A percentile compares a stretch with the other conserved stretches of the same genome.
Evolutionary conservation across 2,888 invertebrate species (phyloP).

Genomic region (Clusia tigrina): DNA sequence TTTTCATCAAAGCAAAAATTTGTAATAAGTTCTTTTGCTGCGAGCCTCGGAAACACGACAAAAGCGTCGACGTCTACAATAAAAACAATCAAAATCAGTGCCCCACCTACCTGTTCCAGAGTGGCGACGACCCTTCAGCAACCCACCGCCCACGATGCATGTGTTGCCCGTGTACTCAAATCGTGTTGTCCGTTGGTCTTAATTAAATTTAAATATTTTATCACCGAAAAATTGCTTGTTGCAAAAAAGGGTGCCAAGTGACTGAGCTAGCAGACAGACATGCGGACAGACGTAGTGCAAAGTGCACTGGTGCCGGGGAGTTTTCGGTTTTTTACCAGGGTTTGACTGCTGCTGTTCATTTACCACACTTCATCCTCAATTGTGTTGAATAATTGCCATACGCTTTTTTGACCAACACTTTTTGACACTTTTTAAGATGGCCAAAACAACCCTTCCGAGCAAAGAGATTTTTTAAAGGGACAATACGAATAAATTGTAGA

Average conservation of each 20-base stretch:
- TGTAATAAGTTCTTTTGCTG: conserved; percentile 50
- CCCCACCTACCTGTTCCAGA: too few relatives aligned
- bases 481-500: too few relatives aligned
- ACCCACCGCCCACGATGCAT: not conserved
- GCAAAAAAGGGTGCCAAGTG: conserved; percentile 47
- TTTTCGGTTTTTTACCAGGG: conserved; percentile 20
- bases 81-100: conserved; percentile 12
- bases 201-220: conserved; percentile 65
- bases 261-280: not conserved
- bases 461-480: too few relatives aligned
- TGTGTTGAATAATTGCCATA: conserved; percentile 63
- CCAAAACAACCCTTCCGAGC: not conserved
- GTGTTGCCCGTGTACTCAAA: conserved; percentile 32
- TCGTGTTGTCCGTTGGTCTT: conserved; percentile 60
- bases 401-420: conserved; percentile 61
- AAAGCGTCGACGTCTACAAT: conserved; percentile 33
- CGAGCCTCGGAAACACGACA: conserved; percentile 41
- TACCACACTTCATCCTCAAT: conserved; percentile 63
- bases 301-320: conserved; percentile 23
- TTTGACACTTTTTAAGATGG: conserved; percentile 55
- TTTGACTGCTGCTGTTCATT: conserved; percentile 30
- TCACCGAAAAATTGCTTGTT: conserved; percentile 61
- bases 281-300: conserved; percentile 1
- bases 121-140: not conserved
- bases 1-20: conserved; percentile 55